phyloP scores from a whole-genome alignment of 2,113 vertebrate genomes.

The Chitala chitala region DNA sequence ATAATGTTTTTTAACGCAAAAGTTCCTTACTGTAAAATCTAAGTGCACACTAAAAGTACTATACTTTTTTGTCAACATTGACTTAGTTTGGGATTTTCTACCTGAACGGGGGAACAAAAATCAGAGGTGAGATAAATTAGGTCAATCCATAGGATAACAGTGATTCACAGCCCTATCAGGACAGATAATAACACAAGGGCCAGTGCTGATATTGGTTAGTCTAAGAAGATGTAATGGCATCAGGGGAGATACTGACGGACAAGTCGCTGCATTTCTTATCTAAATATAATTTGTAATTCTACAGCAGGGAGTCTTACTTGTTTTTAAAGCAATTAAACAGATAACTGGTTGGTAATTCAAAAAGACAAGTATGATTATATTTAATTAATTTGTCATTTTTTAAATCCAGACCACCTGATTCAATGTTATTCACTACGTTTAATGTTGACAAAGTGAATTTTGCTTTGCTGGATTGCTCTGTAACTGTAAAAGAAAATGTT shows the following conservation, averaged over 20 bases:
- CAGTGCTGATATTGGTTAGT: slow-evolving; percentile 51
- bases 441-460: too few species aligned
- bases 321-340: slow-evolving; percentile 6
- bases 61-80: too few species aligned
- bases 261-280: background rate
- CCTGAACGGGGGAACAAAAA: too few species aligned
- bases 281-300: background rate
- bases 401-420: background rate
- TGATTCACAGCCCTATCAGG: slow-evolving; percentile 46
- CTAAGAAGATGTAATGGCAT: slow-evolving; percentile 49
- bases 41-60: too few species aligned
- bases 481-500: background rate
- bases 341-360: background rate
- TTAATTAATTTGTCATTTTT: slow-evolving; percentile 11
- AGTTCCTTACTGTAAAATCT: too few species aligned
- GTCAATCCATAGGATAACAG: slow-evolving; percentile 41
- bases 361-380: slow-evolving; percentile 7
- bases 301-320: background rate
- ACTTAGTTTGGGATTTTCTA: too few species aligned
- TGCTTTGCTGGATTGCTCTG: background rate
- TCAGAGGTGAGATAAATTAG: slow-evolving; percentile 34
- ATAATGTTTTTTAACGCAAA: too few species aligned
- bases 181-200: slow-evolving; percentile 59
- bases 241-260: slow-evolving; percentile 22
- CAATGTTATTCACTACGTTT: slow-evolving; percentile 13